Percentiles rank a stretch among this genome's conserved stretches.
Conservation (phyloP, 2,113 vertebrate species). For the Boulengeromyrus knoepffleri region DNA sequence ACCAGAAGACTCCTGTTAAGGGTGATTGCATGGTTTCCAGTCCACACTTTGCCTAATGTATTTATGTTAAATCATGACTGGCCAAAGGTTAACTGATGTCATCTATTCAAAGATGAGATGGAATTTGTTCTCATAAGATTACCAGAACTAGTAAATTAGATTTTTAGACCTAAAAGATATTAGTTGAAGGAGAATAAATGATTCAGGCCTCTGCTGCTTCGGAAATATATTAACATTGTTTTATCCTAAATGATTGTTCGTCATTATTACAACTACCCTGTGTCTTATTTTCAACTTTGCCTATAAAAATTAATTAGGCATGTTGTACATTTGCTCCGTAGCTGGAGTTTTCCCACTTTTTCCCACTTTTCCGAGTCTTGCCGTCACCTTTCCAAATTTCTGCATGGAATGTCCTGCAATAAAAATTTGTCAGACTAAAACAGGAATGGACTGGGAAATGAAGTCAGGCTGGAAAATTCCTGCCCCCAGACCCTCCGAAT, state of each 20-base stretch:
- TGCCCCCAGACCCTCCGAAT: background rate
- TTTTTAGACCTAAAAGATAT: background rate
- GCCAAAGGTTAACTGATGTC: conserved; percentile 1
- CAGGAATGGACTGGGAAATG: background rate
- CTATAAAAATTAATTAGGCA: background rate
- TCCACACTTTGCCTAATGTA: background rate
- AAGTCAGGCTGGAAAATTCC: background rate
- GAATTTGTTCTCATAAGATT: background rate
- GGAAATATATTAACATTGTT: background rate
- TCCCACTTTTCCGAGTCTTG: background rate
- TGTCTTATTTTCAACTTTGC: background rate
- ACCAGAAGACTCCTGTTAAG: background rate
- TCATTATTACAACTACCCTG: background rate
- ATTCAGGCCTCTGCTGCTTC: background rate
- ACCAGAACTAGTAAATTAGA: background rate
- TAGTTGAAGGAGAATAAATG: background rate
- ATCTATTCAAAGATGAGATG: background rate
- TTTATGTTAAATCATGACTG: background rate
- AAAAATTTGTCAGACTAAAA: background rate
- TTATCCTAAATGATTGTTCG: background rate
- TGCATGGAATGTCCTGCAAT: background rate
- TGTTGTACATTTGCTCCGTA: background rate
- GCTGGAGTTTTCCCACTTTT: no score
- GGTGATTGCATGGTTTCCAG: background rate
- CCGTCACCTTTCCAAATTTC: background rate